These are phyloP conservation scores for Opisthograptis luteolata DNA, from an alignment of 2,888 invertebrate species.

Conservation along the genomic window DNA sequence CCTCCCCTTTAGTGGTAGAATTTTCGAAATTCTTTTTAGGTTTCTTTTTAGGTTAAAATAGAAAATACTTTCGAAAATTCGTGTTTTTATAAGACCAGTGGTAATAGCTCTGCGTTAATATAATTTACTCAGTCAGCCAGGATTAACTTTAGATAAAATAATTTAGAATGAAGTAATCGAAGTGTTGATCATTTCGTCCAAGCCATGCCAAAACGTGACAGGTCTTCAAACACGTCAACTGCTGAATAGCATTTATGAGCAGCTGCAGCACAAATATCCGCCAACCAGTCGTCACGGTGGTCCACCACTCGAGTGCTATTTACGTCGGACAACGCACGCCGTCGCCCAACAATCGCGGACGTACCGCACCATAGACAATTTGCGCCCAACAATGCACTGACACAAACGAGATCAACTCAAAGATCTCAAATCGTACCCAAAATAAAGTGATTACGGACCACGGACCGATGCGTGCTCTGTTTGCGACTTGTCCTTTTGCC, in stretches of 20 bases:
- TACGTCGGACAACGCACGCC: slow-evolving; percentile 4
- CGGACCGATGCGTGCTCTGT: slow-evolving; percentile 54
- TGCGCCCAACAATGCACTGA: slow-evolving; percentile 60
- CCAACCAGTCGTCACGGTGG: slow-evolving; percentile 34
- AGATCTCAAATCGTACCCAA: slow-evolving; percentile 51
- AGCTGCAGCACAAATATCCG: slow-evolving; percentile 29
- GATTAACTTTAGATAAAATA: too few relatives aligned
- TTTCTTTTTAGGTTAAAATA: too few relatives aligned
- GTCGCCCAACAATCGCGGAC: slow-evolving; percentile 46
- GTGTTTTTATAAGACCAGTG: too few relatives aligned
- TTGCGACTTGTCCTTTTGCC: slow-evolving; percentile 67
- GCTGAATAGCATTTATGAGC: slow-evolving; percentile 22
- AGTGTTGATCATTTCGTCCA: background rate
- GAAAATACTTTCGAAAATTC: too few relatives aligned
- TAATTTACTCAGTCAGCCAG: too few relatives aligned
- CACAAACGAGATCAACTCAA: slow-evolving; percentile 71
- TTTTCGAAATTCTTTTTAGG: too few relatives aligned
- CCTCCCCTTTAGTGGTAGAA: too few relatives aligned
- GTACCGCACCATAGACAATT: slow-evolving; percentile 64
- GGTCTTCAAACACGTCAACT: slow-evolving; percentile 15
- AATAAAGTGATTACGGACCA: slow-evolving; percentile 64
- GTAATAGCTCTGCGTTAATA: too few relatives aligned
- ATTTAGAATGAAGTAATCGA: too few relatives aligned
- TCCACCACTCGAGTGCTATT: slow-evolving; percentile 38
- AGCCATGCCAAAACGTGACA: slow-evolving; percentile 15